Percentiles rank a stretch among this genome's conserved stretches.
Evolutionary conservation across 1,140 invertebrate genomes (phyloP).

Genomic region (Samia ricini): DNA sequence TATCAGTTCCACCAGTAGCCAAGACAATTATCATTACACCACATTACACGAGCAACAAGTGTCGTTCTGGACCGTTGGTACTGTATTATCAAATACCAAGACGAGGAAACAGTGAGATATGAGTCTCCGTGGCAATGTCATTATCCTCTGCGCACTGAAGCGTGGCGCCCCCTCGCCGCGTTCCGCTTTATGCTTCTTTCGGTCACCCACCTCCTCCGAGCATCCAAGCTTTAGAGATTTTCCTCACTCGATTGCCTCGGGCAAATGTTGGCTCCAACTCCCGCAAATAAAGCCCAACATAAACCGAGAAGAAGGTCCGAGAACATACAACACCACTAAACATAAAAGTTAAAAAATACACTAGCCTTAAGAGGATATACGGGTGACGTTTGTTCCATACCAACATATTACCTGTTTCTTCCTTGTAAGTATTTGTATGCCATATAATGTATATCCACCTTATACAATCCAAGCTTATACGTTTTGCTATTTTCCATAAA

Average conservation of each 20-base stretch:
- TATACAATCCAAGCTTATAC: too few species aligned
- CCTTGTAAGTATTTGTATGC: too few species aligned
- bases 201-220: constrained; percentile 46
- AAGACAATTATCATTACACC: background rate
- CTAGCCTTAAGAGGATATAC: too few species aligned
- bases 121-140: constrained; percentile 50
- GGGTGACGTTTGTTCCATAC: too few species aligned
- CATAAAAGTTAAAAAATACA: too few species aligned
- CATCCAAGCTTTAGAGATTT: constrained; percentile 11
- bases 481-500: too few species aligned
- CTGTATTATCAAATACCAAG: constrained; percentile 3
- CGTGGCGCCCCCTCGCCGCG: constrained; percentile 53
- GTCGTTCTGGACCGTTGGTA: background rate
- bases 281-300: background rate
- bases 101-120: constrained; percentile 55
- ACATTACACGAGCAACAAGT: background rate
- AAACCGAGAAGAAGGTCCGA: too few species aligned
- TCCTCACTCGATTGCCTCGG: background rate
- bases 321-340: too few species aligned
- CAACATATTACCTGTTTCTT: too few species aligned
- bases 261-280: constrained; percentile 2
- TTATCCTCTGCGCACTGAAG: constrained; percentile 47
- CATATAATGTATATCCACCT: too few species aligned
- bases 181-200: constrained; percentile 47
- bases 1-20: too few species aligned